phyloP scores from a whole-genome alignment of 2,797 vertebrate genomes.

The Rhynchonycteris naso region DNA sequence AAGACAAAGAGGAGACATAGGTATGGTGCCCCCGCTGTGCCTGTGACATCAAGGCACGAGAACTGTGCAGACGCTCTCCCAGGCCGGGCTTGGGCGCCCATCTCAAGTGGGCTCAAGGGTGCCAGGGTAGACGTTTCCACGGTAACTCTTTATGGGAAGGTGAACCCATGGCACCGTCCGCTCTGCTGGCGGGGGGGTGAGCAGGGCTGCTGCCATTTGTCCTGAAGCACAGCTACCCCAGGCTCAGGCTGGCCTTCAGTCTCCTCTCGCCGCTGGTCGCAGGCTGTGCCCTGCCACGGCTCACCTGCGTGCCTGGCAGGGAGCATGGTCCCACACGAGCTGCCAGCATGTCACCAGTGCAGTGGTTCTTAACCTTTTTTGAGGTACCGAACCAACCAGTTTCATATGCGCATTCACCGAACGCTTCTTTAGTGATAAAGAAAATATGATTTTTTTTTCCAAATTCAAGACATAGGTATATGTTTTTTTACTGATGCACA shows the following conservation, averaged over 20 bases:
- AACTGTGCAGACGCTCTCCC: neutral
- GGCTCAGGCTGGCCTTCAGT: neutral
- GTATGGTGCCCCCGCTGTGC: neutral
- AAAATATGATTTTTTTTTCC: too few relatives aligned
- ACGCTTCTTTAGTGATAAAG: too few relatives aligned
- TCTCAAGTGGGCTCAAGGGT: neutral
- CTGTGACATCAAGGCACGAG: neutral
- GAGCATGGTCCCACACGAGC: neutral
- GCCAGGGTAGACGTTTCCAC: neutral
- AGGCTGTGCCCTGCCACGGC: neutral
- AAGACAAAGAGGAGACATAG: constrained; percentile 24
- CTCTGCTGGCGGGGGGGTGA: too few relatives aligned
- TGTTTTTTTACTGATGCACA: too few relatives aligned
- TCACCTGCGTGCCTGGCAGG: neutral
- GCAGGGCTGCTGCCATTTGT: neutral
- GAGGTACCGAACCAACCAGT: too few relatives aligned
- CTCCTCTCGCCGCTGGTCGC: neutral
- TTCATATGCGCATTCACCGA: too few relatives aligned
- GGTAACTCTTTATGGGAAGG: neutral
- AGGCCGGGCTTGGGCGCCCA: neutral
- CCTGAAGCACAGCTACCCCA: neutral
- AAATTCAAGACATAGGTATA: too few relatives aligned
- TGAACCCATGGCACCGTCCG: neutral
- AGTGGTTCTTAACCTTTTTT: too few relatives aligned
- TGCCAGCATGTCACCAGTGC: neutral